Conservation (phyloP, 2,113 vertebrate species). For the Brachirus orientalis region DNA sequence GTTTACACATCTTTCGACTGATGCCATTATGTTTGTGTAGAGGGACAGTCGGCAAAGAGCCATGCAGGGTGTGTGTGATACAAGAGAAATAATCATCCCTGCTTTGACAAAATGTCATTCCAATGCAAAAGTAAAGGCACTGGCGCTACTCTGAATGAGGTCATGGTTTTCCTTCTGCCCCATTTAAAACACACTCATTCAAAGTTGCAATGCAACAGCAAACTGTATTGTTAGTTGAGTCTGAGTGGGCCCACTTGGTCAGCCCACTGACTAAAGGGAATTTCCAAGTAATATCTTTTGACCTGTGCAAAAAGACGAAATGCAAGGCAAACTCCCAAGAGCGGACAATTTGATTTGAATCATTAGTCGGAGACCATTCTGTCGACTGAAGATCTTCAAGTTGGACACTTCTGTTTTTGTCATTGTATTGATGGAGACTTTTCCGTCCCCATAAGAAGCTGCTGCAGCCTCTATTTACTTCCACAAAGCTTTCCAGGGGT, state of each 20-base stretch:
- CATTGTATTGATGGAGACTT: background rate
- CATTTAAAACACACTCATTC: slow-evolving; percentile 22
- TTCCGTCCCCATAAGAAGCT: background rate
- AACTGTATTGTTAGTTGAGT: background rate
- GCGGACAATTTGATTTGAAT: background rate
- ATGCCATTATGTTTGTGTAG: slow-evolving; percentile 12
- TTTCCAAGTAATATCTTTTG: background rate
- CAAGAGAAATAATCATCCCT: slow-evolving; percentile 48
- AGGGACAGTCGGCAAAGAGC: slow-evolving; percentile 37
- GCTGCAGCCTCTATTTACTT: background rate
- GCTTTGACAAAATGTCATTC: slow-evolving; percentile 54
- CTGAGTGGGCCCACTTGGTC: slow-evolving; percentile 5
- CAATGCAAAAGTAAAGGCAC: too few species aligned
- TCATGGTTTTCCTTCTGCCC: slow-evolving; percentile 30
- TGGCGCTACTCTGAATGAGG: slow-evolving; percentile 36
- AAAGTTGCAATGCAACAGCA: background rate
- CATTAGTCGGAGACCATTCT: background rate
- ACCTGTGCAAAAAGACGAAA: slow-evolving; percentile 4
- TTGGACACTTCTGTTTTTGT: background rate
- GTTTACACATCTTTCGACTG: slow-evolving; percentile 13
- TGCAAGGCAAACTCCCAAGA: background rate
- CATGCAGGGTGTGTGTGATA: slow-evolving; percentile 2
- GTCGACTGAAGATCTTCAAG: background rate
- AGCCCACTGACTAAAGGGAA: slow-evolving; percentile 10
- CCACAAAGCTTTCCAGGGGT: background rate